Conservation (phyloP, 1,140 invertebrate species). For the Pseudoatta argentina region DNA sequence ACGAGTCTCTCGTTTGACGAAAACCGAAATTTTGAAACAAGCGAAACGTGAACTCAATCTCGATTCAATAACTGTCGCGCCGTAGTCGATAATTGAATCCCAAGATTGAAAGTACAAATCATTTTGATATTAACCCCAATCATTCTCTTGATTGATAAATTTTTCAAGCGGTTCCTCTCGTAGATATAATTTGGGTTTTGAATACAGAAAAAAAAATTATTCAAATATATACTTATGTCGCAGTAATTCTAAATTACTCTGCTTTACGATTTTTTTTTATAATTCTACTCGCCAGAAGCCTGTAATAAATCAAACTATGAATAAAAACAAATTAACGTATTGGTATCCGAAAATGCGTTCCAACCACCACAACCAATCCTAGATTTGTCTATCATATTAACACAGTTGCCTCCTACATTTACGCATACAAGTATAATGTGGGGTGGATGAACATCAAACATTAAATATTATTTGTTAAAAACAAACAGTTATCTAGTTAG, state of each 20-base stretch:
- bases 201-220: not conserved
- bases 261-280: not conserved
- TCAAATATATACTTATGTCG: not conserved
- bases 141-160: conserved; percentile 16
- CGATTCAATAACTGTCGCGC: conserved; percentile 16
- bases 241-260: not conserved
- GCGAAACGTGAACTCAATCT: conserved; percentile 24
- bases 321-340: conserved; percentile 46
- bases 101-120: conserved; percentile 1
- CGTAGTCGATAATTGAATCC: conserved; percentile 26
- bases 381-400: conserved; percentile 36
- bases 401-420: conserved; percentile 21
- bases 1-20: not conserved
- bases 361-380: conserved; percentile 70
- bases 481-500: conserved; percentile 74
- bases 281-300: not conserved
- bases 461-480: conserved; percentile 76
- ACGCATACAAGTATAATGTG: conserved; percentile 66
- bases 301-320: conserved; percentile 4
- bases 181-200: not conserved
- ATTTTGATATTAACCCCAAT: not conserved
- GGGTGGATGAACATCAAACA: conserved; percentile 77
- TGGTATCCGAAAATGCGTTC: conserved; percentile 68
- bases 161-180: not conserved
- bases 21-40: conserved; percentile 39